These are phyloP conservation scores for Muntiacus reevesi DNA, from an alignment of 2,113 vertebrate genomes.

Conservation along the genomic window DNA sequence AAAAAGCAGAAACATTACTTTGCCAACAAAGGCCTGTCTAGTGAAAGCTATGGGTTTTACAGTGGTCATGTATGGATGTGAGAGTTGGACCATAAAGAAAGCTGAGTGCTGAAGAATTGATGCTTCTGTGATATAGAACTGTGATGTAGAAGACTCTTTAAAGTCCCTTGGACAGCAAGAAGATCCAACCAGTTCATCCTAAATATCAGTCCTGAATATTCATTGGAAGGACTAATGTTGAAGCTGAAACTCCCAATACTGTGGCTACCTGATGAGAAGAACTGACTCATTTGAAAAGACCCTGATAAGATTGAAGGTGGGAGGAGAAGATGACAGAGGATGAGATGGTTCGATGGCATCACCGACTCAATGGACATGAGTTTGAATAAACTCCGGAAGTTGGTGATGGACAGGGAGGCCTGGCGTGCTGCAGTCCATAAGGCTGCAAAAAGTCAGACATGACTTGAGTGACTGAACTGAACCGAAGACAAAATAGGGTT, in stretches of 20 bases:
- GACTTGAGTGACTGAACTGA: neutral
- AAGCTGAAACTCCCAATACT: neutral
- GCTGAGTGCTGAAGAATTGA: no score
- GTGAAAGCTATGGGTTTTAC: no score
- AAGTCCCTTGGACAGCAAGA: no score
- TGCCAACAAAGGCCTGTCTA: no score
- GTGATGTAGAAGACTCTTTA: no score
- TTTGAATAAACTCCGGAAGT: neutral
- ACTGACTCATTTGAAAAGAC: neutral
- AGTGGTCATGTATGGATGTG: no score
- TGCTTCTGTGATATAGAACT: no score
- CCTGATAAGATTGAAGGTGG: neutral
- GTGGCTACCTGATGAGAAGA: neutral
- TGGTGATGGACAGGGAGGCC: neutral
- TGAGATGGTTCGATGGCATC: neutral
- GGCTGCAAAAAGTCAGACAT: neutral
- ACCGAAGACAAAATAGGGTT: neutral
- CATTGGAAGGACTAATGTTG: neutral
- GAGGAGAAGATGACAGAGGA: neutral
- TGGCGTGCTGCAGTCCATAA: neutral
- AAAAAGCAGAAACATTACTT: no score
- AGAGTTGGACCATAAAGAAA: no score
- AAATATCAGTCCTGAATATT: neutral
- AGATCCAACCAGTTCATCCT: neutral
- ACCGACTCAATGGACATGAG: neutral